Conservation (phyloP, 1,140 invertebrate species). For the Cotesia glomerata region DNA sequence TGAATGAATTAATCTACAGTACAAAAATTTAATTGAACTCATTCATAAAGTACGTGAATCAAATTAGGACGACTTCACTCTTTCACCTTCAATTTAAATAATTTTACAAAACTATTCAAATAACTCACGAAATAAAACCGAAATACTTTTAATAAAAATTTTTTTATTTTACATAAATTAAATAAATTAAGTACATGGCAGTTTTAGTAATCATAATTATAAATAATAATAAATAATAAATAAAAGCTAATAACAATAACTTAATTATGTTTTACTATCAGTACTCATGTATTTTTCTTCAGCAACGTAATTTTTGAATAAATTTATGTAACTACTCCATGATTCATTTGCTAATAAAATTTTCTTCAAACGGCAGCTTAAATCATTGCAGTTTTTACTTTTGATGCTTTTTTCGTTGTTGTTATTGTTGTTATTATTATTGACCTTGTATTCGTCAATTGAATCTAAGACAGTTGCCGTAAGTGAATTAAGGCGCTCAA, state of each 20-base stretch:
- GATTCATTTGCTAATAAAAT: constrained; percentile 34
- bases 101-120: no score
- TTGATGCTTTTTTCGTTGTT: not conserved
- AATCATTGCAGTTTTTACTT: constrained; percentile 33
- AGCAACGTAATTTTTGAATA: constrained; percentile 45
- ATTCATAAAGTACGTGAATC: no score
- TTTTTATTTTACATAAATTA: constrained; percentile 4
- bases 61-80: no score
- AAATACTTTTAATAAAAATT: constrained; percentile 1
- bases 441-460: constrained; percentile 40
- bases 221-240: not conserved
- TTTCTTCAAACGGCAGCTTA: constrained; percentile 38
- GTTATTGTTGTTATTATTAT: constrained; percentile 25
- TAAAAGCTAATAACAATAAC: constrained; percentile 13
- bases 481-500: constrained; percentile 39
- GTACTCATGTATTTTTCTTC: constrained; percentile 38
- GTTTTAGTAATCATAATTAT: no score
- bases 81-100: no score
- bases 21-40: no score
- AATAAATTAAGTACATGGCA: constrained; percentile 24
- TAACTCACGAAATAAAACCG: not conserved
- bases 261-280: not conserved
- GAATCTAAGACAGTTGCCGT: constrained; percentile 41
- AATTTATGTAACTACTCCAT: constrained; percentile 42
- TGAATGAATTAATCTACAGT: no score